Conservation (phyloP, 2,113 vertebrate genomes). For the Gambusia holbrooki region DNA sequence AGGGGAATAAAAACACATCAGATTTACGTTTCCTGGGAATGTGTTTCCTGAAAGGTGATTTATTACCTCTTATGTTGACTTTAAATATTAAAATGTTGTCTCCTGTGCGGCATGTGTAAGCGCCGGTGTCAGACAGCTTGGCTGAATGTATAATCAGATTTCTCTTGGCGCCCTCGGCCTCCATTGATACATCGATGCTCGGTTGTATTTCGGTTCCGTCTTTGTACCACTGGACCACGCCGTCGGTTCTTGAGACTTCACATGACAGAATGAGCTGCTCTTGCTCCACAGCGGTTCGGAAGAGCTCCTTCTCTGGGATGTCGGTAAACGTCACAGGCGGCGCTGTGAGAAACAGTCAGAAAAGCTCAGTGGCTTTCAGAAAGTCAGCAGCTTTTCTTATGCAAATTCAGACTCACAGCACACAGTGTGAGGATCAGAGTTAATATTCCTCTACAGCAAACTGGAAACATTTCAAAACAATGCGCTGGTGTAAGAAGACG, state of each 20-base stretch:
- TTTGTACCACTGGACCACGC: conserved; percentile 79
- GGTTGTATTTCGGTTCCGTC: conserved; percentile 77
- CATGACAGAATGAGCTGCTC: conserved; percentile 76
- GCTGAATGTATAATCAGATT: conserved; percentile 67
- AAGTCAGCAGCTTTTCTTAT: conserved; percentile 4
- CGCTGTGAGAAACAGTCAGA: conserved; percentile 57
- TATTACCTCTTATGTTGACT: conserved; percentile 81
- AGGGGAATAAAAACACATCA: conserved; percentile 6
- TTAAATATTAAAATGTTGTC: conserved; percentile 80
- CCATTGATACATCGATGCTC: conserved; percentile 53
- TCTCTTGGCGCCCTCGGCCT: conserved; percentile 62
- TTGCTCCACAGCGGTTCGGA: conserved; percentile 78
- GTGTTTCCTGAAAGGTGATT: not conserved
- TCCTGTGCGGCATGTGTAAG: conserved; percentile 80
- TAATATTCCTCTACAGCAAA: conserved; percentile 35
- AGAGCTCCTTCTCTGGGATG: conserved; percentile 77
- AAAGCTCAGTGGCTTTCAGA: not conserved
- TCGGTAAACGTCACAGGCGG: conserved; percentile 79
- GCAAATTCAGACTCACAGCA: conserved; percentile 16
- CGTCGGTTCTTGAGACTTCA: conserved; percentile 75
- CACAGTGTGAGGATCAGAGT: conserved; percentile 15
- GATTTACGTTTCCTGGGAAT: not conserved
- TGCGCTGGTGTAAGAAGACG: conserved; percentile 38
- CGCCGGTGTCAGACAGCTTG: conserved; percentile 74
- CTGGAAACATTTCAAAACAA: conserved; percentile 50